phyloP scores from a whole-genome alignment of 2,797 vertebrate species.

The Centropyge bicolor region DNA sequence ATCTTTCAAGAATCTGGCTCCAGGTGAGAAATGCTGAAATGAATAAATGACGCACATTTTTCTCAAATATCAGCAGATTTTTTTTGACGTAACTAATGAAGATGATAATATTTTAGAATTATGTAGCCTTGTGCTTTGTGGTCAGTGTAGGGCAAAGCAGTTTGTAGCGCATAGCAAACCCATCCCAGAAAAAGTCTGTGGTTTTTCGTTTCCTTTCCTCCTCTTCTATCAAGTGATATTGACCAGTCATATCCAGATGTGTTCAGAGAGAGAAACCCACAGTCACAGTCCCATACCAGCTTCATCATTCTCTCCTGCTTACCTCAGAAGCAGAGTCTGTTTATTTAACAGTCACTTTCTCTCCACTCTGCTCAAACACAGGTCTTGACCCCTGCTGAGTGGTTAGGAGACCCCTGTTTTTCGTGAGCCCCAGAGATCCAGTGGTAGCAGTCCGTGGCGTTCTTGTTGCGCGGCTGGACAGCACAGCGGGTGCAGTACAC shows the following conservation, averaged over 20 bases:
- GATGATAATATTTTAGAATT: conserved; percentile 20
- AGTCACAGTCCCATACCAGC: conserved; percentile 2
- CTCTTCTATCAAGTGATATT: conserved; percentile 34
- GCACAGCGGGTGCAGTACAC: conserved; percentile 87
- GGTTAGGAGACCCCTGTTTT: conserved; percentile 81
- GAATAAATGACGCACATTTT: conserved; percentile 17
- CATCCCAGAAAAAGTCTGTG: conserved; percentile 51
- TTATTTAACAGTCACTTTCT: conserved; percentile 33
- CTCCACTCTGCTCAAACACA: conserved; percentile 65
- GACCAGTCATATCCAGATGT: conserved; percentile 47
- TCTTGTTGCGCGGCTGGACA: conserved; percentile 81
- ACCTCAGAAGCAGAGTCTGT: conserved; percentile 48
- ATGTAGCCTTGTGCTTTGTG: conserved; percentile 34
- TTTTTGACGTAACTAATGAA: conserved; percentile 1
- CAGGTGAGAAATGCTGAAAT: conserved; percentile 15
- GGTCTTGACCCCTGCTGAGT: conserved; percentile 73
- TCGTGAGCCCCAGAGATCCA: conserved; percentile 90
- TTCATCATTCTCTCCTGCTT: conserved; percentile 32
- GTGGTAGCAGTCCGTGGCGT: conserved; percentile 90
- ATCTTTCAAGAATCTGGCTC: conserved; percentile 20
- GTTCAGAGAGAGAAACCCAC: conserved; percentile 22
- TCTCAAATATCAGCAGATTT: neutral
- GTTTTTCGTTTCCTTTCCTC: conserved; percentile 40
- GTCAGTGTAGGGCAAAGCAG: conserved; percentile 64
- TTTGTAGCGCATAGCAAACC: conserved; percentile 45